Evolutionary conservation across 2,113 vertebrate species (phyloP), one percentile per base, ranked within the genome.

Genomic region (Empidonax alnorum): DNA sequence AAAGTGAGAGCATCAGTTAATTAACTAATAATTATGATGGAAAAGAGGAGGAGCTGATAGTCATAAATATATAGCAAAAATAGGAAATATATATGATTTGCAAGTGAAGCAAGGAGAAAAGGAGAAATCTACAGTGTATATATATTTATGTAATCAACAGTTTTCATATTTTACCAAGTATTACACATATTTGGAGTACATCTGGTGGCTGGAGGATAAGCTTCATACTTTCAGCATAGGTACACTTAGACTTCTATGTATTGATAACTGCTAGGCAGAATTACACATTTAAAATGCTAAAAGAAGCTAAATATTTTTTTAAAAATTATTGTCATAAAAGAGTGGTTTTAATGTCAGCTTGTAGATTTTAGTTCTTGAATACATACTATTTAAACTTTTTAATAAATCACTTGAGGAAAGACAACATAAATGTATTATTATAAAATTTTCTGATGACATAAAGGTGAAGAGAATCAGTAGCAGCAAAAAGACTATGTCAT

Each of bases 1-100:
- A 65, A 92, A 46, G n/a, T 39, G 41, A 83, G 84, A 80, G 12
- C 9, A 84, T 58, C 76, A 91, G 37, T 89, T 95, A 94, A 94
- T 94, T 94, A 93, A 96, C 42, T 93, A 84, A 78, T 59, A 91
- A 87, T 87, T 87, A 87, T 79, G 27, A 52, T 18, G 87, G 9
- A 82, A 83, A 90, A 91, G 5, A 82, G 17, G 13, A 87, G 35
- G 49, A 79, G 19, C 18, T 78, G 18, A 47, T 28, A 56, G 9
- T 31, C 27, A 73, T 39, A 75, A 69, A 86, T n/a, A 50, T 9
- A 62, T 14, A 85, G 9, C 9, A 75, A 89, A 81, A 4, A 15
- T 5, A 71, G 1, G 27, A 93, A 87, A 75, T 31, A 55, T 19
- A 15, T n/a, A 76, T 62, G 3, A 74, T 55, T 58, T 63, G 31